Conservation (phyloP, 2,888 invertebrate genomes). For the Drosophila meridiana region DNA sequence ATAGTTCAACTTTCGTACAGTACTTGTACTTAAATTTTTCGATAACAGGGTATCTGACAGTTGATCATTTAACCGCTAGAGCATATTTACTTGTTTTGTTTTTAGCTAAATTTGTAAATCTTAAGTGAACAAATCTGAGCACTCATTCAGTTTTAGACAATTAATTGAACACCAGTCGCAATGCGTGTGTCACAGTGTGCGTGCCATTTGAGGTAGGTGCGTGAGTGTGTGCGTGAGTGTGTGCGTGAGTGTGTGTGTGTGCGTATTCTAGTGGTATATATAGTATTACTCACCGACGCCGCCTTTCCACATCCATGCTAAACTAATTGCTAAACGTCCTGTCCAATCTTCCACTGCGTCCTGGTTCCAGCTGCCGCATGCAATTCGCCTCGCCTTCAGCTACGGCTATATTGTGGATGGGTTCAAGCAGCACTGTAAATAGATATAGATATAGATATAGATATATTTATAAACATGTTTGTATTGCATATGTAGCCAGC, state of each 20-base stretch:
- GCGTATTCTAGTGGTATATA: neutral
- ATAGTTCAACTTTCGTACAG: too few species aligned
- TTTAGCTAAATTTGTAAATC: slow-evolving; percentile 46
- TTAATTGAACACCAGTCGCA: slow-evolving; percentile 55
- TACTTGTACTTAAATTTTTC: too few species aligned
- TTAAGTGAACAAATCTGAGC: slow-evolving; percentile 50
- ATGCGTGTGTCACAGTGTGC: neutral
- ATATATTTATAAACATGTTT: neutral
- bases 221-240: neutral
- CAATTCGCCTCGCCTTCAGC: slow-evolving; percentile 22
- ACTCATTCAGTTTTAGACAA: slow-evolving; percentile 42
- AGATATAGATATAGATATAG: neutral
- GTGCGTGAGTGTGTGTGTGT: neutral
- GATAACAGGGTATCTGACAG: neutral
- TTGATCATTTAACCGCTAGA: neutral
- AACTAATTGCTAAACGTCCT: slow-evolving; percentile 31
- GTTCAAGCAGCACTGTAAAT: slow-evolving; percentile 24
- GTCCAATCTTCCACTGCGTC: slow-evolving; percentile 25
- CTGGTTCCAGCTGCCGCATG: slow-evolving; percentile 33
- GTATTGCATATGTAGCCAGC: neutral
- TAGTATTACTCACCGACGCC: slow-evolving; percentile 67
- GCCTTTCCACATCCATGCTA: slow-evolving; percentile 69
- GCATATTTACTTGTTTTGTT: slow-evolving; percentile 16
- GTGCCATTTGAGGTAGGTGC: neutral
- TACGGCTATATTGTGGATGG: slow-evolving; percentile 2